Percentiles rank a stretch among this genome's conserved stretches.
Conservation (phyloP, 2,113 vertebrate genomes). For the Tyrannus savana region DNA sequence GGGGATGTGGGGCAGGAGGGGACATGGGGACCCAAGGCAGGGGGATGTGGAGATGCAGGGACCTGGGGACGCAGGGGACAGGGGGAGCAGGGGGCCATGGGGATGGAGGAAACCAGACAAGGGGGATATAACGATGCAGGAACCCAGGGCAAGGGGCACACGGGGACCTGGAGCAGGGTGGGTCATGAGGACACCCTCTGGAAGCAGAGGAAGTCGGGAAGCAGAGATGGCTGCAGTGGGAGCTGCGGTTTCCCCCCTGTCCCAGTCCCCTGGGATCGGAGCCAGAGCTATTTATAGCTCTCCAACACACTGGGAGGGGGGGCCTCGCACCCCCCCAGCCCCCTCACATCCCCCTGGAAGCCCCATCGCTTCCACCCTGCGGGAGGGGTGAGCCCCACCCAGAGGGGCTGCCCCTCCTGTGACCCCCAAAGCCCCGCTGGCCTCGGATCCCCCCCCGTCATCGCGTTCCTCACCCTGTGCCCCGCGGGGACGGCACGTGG, state of each 20-base stretch:
- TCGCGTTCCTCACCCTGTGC: neutral
- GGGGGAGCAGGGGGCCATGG: too few relatives aligned
- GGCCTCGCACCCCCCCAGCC: neutral
- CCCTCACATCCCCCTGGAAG: neutral
- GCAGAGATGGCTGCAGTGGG: neutral
- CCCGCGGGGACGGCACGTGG: neutral
- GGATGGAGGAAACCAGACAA: neutral
- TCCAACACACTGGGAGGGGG: neutral
- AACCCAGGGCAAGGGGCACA: too few relatives aligned
- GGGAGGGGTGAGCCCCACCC: neutral
- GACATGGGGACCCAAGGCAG: too few relatives aligned
- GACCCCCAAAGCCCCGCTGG: neutral
- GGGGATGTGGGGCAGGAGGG: neutral
- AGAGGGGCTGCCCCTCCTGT: neutral
- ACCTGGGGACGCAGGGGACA: neutral
- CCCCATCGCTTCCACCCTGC: neutral
- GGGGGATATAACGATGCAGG: neutral
- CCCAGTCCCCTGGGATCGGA: neutral
- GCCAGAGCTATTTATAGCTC: constrained; percentile 31
- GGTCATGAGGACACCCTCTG: neutral
- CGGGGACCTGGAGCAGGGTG: neutral
- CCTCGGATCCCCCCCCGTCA: neutral
- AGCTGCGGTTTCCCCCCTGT: neutral
- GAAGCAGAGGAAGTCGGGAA: neutral
- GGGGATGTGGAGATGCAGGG: neutral